Percentiles rank a stretch among this genome's conserved stretches.
Conservation (phyloP, 2,797 vertebrate species). For the Sebastes paucispinis region DNA sequence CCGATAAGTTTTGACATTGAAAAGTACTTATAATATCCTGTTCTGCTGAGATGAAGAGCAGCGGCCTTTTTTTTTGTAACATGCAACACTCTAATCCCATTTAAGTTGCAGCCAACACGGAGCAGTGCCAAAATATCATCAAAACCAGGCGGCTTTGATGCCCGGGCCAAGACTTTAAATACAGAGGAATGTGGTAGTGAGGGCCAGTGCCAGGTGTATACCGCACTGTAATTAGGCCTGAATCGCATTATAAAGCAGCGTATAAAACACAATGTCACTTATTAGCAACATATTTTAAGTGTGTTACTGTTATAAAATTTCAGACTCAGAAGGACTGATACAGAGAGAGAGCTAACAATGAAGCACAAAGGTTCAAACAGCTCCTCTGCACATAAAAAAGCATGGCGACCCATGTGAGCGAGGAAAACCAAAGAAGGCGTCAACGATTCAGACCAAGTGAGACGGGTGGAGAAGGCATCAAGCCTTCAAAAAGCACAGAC, state of each 20-base stretch:
- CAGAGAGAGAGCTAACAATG: conserved; percentile 32
- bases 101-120: conserved; percentile 79
- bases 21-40: conserved; percentile 70
- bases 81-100: conserved; percentile 76
- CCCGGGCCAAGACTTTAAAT: conserved; percentile 81
- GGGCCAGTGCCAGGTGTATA: conserved; percentile 81
- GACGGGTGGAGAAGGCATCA: conserved; percentile 3
- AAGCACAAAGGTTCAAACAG: conserved; percentile 57
- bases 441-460: conserved; percentile 46
- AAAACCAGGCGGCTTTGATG: conserved; percentile 82
- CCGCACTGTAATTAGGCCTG: conserved; percentile 80
- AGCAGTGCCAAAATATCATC: conserved; percentile 81
- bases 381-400: conserved; percentile 52
- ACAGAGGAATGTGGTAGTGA: conserved; percentile 80
- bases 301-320: conserved; percentile 34
- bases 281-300: conserved; percentile 66
- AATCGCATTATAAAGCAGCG: conserved; percentile 75
- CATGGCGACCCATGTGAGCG: conserved; percentile 20
- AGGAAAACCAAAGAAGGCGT: conserved; percentile 50
- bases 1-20: conserved; percentile 61
- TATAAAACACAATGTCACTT: conserved; percentile 73
- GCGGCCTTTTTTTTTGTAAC: conserved; percentile 64
- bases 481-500: conserved; percentile 46
- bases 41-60: conserved; percentile 75
- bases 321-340: conserved; percentile 7